Base-by-base conservation (phyloP, 2,888 invertebrate genomes). In the Sinotaia quadrata region DNA sequence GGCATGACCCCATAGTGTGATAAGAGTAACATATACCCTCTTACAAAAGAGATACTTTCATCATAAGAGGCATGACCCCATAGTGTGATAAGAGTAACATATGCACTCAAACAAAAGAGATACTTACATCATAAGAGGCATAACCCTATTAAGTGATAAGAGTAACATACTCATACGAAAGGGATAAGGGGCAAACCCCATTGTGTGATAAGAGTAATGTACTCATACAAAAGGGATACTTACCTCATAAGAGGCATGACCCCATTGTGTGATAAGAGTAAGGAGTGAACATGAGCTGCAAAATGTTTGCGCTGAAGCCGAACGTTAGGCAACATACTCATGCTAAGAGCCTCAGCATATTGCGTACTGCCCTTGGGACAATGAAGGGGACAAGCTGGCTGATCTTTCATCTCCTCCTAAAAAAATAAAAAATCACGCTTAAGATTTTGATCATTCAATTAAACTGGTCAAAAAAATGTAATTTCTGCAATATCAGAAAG, bases 221-320 rank as follows among this genome's bases (percentile, higher is more conserved):
- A n/a, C n/a, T n/a, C n/a, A n/a, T n/a, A n/a, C n/a, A n/a, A n/a
- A n/a, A n/a, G n/a, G n/a, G n/a, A n/a, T 27, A 1, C 80, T 86
- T 85, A 94, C 94, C 94, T 95, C 79, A 93, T 91, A 69, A 96
- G 88, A 0, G 95, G 94, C 85, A 96, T 87, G 70, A 91, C 91
- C 41, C 95, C 95, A 80, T 92, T 91, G 85, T 96, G 96, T 27
- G 91, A 91, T 72, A 92, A 91, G 71, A 96, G 85, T 78, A 96
- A 88, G 59, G 91, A 89, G 80, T 93, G 91, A 67, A 94, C 90
- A 77, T 93, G 92, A 34, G 90, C 89, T 1, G 92, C 89, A 74
- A 96, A 91, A 56, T 90, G 83, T 66, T 92, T 90, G 56, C 95
- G 84, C 15, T 90, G 89, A 59, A 92, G 89, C 69, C 87, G 88